Evolutionary conservation across 2,113 vertebrate species (phyloP).

Genomic region (Dendrocopos noguchii): DNA sequence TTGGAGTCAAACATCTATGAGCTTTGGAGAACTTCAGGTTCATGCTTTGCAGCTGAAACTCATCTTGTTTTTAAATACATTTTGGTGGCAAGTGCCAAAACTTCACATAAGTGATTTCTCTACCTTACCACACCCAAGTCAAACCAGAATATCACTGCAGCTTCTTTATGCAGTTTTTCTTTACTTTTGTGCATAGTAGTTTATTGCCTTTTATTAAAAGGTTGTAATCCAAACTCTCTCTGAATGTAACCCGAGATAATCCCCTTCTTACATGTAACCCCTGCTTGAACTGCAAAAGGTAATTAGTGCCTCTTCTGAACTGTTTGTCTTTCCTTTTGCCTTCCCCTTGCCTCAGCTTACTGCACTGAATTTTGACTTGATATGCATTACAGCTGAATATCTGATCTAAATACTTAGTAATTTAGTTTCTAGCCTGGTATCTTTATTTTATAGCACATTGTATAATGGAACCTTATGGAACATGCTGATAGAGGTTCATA

Average conservation of each 20-base stretch:
- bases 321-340: background rate
- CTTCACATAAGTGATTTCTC: background rate
- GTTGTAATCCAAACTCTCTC: background rate
- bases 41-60: constrained; percentile 27
- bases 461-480: background rate
- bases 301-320: background rate
- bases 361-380: background rate
- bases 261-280: background rate
- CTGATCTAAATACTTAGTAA: background rate
- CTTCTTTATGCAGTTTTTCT: background rate
- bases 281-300: background rate
- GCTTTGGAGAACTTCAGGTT: constrained; percentile 20
- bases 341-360: background rate
- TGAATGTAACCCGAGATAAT: background rate
- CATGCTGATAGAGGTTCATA: background rate
- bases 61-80: background rate
- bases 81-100: constrained; percentile 25
- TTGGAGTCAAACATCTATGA: constrained; percentile 25
- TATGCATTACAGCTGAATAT: background rate
- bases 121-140: background rate
- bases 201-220: background rate
- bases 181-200: background rate
- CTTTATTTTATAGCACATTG: background rate
- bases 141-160: background rate
- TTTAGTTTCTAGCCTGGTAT: background rate